Evolutionary conservation across 1,140 invertebrate genomes (phyloP), one percentile per base, ranked within the genome.

Genomic region (Elymnias hypermnestra): DNA sequence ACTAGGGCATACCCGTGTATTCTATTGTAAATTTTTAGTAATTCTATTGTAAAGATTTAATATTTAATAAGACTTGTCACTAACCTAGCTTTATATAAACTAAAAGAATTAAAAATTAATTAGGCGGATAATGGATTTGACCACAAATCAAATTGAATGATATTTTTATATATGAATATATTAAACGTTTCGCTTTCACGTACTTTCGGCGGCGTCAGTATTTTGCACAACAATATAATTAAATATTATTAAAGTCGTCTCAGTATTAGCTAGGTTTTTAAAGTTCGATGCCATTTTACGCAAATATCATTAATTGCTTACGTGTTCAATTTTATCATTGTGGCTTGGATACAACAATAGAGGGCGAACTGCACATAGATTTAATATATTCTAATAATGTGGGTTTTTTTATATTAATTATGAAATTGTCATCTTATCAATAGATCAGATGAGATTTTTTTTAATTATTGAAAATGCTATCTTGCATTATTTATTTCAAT

Each of bases 251-350:
- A 40, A 43, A 37, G 60, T 68, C 63, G 56, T 65, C 63, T 63
- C 79, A 81, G 76, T 83, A 83, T 83, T 81, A 81, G 57, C 45
- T 83, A 79, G 76, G 54, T 50, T 53, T 68, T 33, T 76, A 77
- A 58, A 74, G 53, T 60, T 65, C 53, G 65, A 78, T 73, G 71
- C 69, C 64, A 73, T 78, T 72, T 59, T 65, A 72, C 61, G 65
- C 37, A 53, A 44, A 60, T 55, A 43, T 26, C n/a, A n/a, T 44
- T 47, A 53, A 10, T 36, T 15, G 36, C 14, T n/a, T n/a, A n/a
- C n/a, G n/a, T n/a, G n/a, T n/a, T n/a, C n/a, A n/a, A n/a, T n/a
- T n/a, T n/a, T n/a, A n/a, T n/a, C n/a, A n/a, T n/a, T n/a, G n/a
- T n/a, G n/a, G n/a, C n/a, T n/a, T n/a, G n/a, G n/a, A n/a, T n/a